Conservation (phyloP, 2,113 vertebrate species). For the Cavia porcellus region DNA sequence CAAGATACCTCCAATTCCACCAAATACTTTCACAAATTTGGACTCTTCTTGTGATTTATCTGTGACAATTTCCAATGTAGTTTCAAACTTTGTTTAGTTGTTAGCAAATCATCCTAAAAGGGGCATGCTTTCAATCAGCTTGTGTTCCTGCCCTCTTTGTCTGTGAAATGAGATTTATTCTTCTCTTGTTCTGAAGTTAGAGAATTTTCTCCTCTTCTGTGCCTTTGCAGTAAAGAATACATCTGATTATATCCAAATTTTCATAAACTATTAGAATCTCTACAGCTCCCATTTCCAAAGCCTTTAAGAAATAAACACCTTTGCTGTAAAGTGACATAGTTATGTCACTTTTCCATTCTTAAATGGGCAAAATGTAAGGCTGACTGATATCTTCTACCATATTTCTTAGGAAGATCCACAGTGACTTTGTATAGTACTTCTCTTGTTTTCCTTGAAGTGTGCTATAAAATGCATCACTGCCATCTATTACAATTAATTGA, state of each 20-base stretch:
- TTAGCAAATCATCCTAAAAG: conserved; percentile 99
- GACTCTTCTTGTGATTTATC: not conserved
- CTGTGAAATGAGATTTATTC: not conserved
- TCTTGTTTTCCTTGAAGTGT: not conserved
- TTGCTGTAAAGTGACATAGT: no score
- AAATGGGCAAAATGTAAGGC: no score
- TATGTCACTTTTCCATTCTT: no score
- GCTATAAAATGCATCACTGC: not conserved
- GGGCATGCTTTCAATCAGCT: conserved; percentile 99
- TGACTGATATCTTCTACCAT: not conserved
- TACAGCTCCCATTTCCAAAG: not conserved
- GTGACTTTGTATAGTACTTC: not conserved
- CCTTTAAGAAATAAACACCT: not conserved
- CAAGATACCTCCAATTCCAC: no score
- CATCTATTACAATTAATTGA: not conserved
- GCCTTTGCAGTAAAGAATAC: not conserved
- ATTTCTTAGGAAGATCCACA: not conserved
- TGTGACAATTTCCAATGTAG: conserved; percentile 99
- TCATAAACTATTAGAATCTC: not conserved
- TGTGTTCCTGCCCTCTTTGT: conserved; percentile 94
- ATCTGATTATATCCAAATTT: not conserved
- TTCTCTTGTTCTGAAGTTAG: not conserved
- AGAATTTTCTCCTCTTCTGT: not conserved
- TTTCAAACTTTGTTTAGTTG: conserved; percentile 99
- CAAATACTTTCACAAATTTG: not conserved